These are phyloP conservation scores for Cirrhinus mrigala DNA, from an alignment of 2,797 vertebrate species.

Conservation along the genomic window DNA sequence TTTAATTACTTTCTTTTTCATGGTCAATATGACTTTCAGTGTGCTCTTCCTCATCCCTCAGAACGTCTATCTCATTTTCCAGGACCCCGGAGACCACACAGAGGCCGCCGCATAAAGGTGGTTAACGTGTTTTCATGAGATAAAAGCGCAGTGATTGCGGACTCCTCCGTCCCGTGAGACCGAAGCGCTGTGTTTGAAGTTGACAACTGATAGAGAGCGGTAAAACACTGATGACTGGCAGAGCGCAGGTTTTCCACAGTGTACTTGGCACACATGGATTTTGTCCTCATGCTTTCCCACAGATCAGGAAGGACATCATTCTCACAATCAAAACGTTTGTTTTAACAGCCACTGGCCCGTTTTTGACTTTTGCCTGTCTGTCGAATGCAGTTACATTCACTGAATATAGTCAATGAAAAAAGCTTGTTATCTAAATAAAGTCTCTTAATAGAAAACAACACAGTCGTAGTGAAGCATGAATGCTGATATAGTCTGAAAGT, in stretches of 20 bases:
- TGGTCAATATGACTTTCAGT: neutral
- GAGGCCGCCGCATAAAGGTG: conserved; percentile 22
- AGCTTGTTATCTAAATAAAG: conserved; percentile 3
- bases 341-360: conserved; percentile 1
- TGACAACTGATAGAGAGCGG: conserved; percentile 59
- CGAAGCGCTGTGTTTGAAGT: conserved; percentile 45
- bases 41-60: neutral
- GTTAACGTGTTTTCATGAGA: conserved; percentile 52
- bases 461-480: conserved; percentile 2
- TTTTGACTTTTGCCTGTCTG: neutral
- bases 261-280: conserved; percentile 51
- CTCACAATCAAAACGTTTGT: conserved; percentile 20
- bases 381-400: neutral
- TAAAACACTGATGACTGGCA: conserved; percentile 57
- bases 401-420: neutral
- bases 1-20: neutral
- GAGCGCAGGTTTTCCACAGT: conserved; percentile 60
- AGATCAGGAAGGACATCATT: conserved; percentile 27
- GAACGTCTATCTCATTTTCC: conserved; percentile 25
- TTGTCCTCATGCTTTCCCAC: conserved; percentile 9
- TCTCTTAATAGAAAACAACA: neutral
- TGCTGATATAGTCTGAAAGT: neutral
- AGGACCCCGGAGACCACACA: conserved; percentile 10
- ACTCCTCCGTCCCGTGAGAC: conserved; percentile 57
- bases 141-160: conserved; percentile 47